Percentiles rank a stretch among this genome's conserved stretches.
These are phyloP conservation scores for Neopipo cinnamomea DNA, from an alignment of 2,113 vertebrate genomes.

Conservation along the genomic window DNA sequence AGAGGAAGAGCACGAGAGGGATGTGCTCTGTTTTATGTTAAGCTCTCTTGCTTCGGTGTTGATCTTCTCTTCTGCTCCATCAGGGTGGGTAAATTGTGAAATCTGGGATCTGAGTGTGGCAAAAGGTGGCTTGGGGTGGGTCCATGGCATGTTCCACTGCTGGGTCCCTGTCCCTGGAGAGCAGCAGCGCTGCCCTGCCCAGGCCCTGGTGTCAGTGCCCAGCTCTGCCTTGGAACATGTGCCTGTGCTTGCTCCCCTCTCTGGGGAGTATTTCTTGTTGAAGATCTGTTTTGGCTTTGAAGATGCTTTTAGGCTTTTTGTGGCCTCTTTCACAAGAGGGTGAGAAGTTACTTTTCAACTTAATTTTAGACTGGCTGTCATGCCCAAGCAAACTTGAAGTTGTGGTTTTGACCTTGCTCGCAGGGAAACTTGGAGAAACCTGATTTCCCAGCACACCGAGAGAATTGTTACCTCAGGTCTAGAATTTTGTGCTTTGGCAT, in stretches of 20 bases:
- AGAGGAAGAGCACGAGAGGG: not conserved
- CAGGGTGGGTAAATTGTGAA: not conserved
- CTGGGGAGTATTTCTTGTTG: not conserved
- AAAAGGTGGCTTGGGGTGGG: not conserved
- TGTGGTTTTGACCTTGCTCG: not conserved
- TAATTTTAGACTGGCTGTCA: conserved; percentile 26
- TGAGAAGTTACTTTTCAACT: conserved; percentile 32
- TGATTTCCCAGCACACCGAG: not conserved
- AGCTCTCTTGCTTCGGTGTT: not conserved
- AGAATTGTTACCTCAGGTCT: conserved; percentile 7
- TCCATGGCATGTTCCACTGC: not conserved
- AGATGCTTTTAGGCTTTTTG: conserved; percentile 2
- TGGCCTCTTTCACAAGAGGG: conserved; percentile 39
- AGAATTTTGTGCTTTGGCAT: conserved; percentile 21
- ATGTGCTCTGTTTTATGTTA: not conserved
- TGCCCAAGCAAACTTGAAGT: not conserved
- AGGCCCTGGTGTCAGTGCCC: not conserved
- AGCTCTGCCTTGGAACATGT: not conserved
- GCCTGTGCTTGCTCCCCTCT: not conserved
- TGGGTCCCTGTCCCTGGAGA: not conserved
- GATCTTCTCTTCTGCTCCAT: not conserved
- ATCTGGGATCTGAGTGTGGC: not conserved
- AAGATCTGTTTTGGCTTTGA: conserved; percentile 21
- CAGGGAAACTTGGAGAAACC: not conserved
- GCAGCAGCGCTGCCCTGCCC: not conserved